Base-by-base conservation (phyloP, 2,888 invertebrate genomes). In the Tetranychus truncatus region DNA sequence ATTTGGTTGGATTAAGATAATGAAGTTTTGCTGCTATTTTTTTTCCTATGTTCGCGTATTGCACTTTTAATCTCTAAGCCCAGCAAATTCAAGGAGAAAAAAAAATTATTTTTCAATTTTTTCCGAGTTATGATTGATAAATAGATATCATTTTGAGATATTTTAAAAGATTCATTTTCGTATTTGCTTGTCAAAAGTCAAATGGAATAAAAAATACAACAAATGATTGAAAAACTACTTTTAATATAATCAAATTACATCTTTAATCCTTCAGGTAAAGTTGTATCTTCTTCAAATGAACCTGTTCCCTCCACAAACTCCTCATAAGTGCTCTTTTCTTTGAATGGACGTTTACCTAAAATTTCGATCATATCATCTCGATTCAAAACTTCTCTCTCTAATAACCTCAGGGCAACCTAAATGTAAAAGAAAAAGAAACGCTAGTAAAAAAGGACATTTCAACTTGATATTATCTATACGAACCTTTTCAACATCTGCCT, bases 301-400 rank as follows among this genome's bases (percentile, higher is more conserved):
- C 97, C 97, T 0, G 95, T 95, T 1, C 95, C 95, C 84, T 95
- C 96, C 0, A 99, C 99, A 84, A 99, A 99, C 82, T 99, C 92
- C 83, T 99, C 99, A 81, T 99, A 99, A 11, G 97, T 97, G 18
- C 96, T 95, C 85, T 97, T 97, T 84, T 99, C 99, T 15, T 90
- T 90, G 87, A 99, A 99, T 0, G 99, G 99, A 79, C 99, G 85
- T 45, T 88, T 87, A 0, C 99, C 99, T 72, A 99, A 85, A 65
- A 99, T 84, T 82, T 96, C 95, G 78, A 97, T 91, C 95, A 99
- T 95, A 82, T 99, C 99, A 72, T 95, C 93, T 77, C 97, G 88
- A 81, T 91, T 92, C 74, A 99, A 86, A 79, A 96, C 89, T 85
- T 99, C 99, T 81, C 95, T 91, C 81, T 94, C 91, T 76, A 99